Evolutionary conservation across 1,140 invertebrate species (phyloP).

Genomic region (Bombus waltoni): DNA sequence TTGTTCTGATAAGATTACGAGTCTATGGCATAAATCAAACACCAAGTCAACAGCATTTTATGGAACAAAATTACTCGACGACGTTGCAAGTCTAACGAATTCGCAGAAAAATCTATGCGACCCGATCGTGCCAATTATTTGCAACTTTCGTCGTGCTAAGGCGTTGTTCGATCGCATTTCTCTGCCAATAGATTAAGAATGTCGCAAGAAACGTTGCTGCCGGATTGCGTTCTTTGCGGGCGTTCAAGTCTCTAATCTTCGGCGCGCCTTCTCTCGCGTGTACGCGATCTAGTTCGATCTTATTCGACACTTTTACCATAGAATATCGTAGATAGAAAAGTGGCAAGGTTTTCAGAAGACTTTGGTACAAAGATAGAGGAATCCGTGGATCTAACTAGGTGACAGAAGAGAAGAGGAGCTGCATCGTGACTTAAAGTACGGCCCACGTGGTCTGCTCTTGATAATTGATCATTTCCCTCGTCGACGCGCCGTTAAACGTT

Average conservation of each 20-base stretch:
- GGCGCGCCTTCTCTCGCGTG: not conserved
- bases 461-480: slow-evolving; percentile 76
- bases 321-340: not conserved
- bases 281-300: not conserved
- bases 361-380: not conserved
- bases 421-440: slow-evolving; percentile 54
- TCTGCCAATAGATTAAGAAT: not conserved
- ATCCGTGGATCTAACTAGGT: slow-evolving; percentile 47
- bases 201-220: slow-evolving; percentile 2
- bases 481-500: slow-evolving; percentile 52
- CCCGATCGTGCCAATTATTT: too few species aligned
- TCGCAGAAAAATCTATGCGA: not conserved
- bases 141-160: too few species aligned
- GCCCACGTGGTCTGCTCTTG: slow-evolving; percentile 69
- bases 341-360: not conserved
- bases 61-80: not conserved
- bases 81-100: not conserved
- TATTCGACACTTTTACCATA: not conserved
- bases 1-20: not conserved
- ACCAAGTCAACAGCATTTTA: too few species aligned
- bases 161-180: too few species aligned
- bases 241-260: slow-evolving; percentile 37
- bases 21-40: not conserved
- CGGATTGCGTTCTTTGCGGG: not conserved
- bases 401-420: slow-evolving; percentile 20